A percentile compares a stretch with the other conserved stretches of the same genome.
These are phyloP conservation scores for Lithobates pipiens DNA, from an alignment of 2,797 vertebrate genomes.

Conservation along the genomic window DNA sequence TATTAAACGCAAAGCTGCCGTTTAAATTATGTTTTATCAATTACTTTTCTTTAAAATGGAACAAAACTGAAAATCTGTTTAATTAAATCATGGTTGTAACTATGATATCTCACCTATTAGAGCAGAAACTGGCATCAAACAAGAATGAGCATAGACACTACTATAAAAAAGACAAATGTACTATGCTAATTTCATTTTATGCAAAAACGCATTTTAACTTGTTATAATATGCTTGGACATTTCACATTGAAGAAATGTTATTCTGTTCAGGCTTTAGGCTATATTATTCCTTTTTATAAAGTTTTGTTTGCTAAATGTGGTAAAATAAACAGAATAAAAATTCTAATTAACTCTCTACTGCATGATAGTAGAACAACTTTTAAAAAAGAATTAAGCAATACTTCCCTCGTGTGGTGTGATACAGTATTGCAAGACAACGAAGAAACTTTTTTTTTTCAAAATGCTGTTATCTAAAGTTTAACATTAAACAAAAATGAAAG, in stretches of 20 bases:
- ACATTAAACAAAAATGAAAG: too few relatives aligned
- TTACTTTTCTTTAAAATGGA: constrained; percentile 23
- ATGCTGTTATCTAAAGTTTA: too few relatives aligned
- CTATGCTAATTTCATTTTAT: constrained; percentile 52
- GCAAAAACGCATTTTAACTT: constrained; percentile 51
- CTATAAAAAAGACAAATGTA: constrained; percentile 48
- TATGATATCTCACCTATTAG: constrained; percentile 46
- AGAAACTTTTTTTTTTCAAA: background rate
- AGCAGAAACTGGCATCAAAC: constrained; percentile 35
- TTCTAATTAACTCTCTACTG: constrained; percentile 50
- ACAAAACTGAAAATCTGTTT: constrained; percentile 33
- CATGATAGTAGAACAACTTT: background rate
- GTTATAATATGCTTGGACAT: constrained; percentile 40
- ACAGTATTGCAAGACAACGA: constrained; percentile 19
- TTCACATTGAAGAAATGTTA: constrained; percentile 38
- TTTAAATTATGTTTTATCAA: constrained; percentile 11
- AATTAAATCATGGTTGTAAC: constrained; percentile 40
- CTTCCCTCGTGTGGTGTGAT: constrained; percentile 43
- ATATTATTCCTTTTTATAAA: constrained; percentile 36
- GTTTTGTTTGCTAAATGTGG: constrained; percentile 52
- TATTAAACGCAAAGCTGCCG: background rate
- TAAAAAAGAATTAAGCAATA: constrained; percentile 41
- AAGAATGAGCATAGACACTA: constrained; percentile 35
- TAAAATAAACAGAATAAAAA: constrained; percentile 56
- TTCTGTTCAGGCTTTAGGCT: constrained; percentile 41